Conservation (phyloP, 2,888 invertebrate species). For the Bugulina stolonifera region DNA sequence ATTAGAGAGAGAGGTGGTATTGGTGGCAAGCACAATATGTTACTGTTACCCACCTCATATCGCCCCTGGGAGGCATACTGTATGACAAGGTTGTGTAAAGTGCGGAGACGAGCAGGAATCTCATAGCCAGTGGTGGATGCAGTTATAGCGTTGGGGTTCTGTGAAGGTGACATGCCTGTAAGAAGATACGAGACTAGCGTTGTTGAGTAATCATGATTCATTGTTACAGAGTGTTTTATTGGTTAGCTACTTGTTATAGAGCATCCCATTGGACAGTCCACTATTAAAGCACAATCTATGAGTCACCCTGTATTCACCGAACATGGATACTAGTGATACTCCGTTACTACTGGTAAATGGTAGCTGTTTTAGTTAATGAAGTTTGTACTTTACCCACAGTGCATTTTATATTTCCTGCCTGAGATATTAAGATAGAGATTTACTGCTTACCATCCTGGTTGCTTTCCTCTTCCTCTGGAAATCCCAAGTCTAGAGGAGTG, state of each 20-base stretch:
- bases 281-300: too few relatives aligned
- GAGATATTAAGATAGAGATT: too few relatives aligned
- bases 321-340: too few relatives aligned
- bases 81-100: slow-evolving; percentile 97
- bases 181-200: slow-evolving; percentile 29
- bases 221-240: not conserved
- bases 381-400: too few relatives aligned
- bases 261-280: too few relatives aligned
- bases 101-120: slow-evolving; percentile 93
- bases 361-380: too few relatives aligned
- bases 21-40: not conserved
- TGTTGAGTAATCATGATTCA: not conserved
- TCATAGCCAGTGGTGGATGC: slow-evolving; percentile 90
- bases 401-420: too few relatives aligned
- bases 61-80: slow-evolving; percentile 96
- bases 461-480: slow-evolving; percentile 63
- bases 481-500: slow-evolving; percentile 63
- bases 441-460: slow-evolving; percentile 61
- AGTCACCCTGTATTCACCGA: too few relatives aligned
- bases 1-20: not conserved
- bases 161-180: slow-evolving; percentile 81
- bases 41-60: slow-evolving; percentile 62
- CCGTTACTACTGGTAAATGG: too few relatives aligned
- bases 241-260: not conserved
- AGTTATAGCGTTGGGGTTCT: slow-evolving; percentile 64